Conservation (phyloP, 2,113 vertebrate species). For the Zosterops pallidus region DNA sequence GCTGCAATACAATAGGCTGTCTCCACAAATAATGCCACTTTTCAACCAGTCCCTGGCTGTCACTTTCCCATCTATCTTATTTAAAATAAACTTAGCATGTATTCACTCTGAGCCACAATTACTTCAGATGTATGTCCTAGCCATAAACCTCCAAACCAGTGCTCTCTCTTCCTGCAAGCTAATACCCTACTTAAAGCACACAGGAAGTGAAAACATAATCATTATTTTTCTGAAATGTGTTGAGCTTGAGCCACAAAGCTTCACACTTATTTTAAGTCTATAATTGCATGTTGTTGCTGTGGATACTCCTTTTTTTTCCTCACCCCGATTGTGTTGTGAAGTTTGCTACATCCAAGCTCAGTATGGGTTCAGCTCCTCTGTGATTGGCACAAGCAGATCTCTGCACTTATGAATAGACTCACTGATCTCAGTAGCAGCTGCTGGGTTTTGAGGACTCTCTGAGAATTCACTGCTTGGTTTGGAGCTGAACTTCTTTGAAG, state of each 20-base stretch:
- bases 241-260: background rate
- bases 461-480: background rate
- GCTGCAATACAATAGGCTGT: conserved; percentile 41
- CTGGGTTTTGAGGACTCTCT: background rate
- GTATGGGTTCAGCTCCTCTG: background rate
- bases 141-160: background rate
- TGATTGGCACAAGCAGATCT: background rate
- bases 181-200: background rate
- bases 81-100: conserved; percentile 37
- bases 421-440: background rate
- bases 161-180: background rate
- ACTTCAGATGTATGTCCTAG: background rate
- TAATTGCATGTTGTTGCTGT: conserved; percentile 16
- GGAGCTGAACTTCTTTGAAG: background rate
- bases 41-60: background rate
- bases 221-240: conserved; percentile 1
- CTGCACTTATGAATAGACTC: background rate
- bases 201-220: background rate
- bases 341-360: background rate
- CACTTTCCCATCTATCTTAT: conserved; percentile 22
- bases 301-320: background rate
- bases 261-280: background rate
- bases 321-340: background rate
- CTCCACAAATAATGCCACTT: conserved; percentile 33
- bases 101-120: conserved; percentile 3